Conservation (phyloP, 2,888 invertebrate genomes). For the Terebella lapidaria region DNA sequence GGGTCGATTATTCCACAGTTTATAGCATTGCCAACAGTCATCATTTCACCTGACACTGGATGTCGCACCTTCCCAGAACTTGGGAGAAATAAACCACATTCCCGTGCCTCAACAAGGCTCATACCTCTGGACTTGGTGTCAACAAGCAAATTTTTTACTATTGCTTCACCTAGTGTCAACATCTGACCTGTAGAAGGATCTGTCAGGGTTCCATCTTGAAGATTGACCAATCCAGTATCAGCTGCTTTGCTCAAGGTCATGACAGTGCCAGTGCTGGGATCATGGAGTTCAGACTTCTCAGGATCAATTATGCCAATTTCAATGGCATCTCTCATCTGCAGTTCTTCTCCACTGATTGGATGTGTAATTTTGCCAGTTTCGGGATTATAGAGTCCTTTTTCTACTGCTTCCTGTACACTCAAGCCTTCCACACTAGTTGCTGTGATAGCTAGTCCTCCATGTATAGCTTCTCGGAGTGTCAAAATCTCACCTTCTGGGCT, state of each 20-base stretch:
- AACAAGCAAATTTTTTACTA: slow-evolving; percentile 78
- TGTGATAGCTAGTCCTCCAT: slow-evolving; percentile 19
- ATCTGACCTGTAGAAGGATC: slow-evolving; percentile 56
- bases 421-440: slow-evolving; percentile 14
- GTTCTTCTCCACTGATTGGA: slow-evolving; percentile 61
- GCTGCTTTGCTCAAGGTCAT: slow-evolving; percentile 36
- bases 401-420: slow-evolving; percentile 43
- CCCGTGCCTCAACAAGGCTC: slow-evolving; percentile 77
- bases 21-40: slow-evolving; percentile 81
- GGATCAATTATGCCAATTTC: slow-evolving; percentile 79
- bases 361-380: slow-evolving; percentile 35
- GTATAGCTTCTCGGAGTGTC: slow-evolving; percentile 33
- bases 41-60: slow-evolving; percentile 62
- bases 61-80: slow-evolving; percentile 71
- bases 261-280: slow-evolving; percentile 23
- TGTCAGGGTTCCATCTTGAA: slow-evolving; percentile 1
- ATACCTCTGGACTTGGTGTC: slow-evolving; percentile 73
- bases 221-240: slow-evolving; percentile 65
- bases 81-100: slow-evolving; percentile 67
- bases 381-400: slow-evolving; percentile 41
- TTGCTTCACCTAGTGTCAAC: slow-evolving; percentile 75
- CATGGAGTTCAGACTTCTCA: slow-evolving; percentile 19
- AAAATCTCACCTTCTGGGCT: slow-evolving; percentile 32
- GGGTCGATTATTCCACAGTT: slow-evolving; percentile 62
- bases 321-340: slow-evolving; percentile 90